Percentiles rank a stretch among this genome's conserved stretches.
These are phyloP conservation scores for Drosophila austrosaltans DNA, from an alignment of 2,888 invertebrate species.

Conservation along the genomic window DNA sequence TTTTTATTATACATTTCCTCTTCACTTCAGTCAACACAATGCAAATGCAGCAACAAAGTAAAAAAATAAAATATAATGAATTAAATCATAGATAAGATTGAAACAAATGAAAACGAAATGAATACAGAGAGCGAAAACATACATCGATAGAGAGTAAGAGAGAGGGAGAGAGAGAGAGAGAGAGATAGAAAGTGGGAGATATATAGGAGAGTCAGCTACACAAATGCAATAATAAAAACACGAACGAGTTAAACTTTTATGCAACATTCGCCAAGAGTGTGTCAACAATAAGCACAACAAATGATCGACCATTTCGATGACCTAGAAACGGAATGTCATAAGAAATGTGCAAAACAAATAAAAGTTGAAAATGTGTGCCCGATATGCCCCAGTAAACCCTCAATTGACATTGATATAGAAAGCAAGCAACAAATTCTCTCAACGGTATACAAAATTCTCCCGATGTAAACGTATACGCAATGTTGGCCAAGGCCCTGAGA, in stretches of 20 bases:
- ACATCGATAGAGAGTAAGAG: constrained; percentile 7
- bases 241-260: constrained; percentile 26
- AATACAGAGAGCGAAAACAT: constrained; percentile 19
- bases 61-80: constrained; percentile 29
- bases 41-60: constrained; percentile 28
- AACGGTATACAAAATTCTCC: neutral
- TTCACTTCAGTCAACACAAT: constrained; percentile 26
- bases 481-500: constrained; percentile 16
- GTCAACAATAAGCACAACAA: constrained; percentile 1
- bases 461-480: constrained; percentile 50
- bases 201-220: neutral
- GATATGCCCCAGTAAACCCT: constrained; percentile 15
- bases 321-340: constrained; percentile 6
- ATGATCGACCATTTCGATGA: constrained; percentile 1
- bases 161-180: constrained; percentile 12
- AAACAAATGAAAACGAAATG: constrained; percentile 26
- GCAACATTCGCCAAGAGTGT: constrained; percentile 9
- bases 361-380: neutral
- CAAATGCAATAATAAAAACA: constrained; percentile 27
- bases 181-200: constrained; percentile 5
- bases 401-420: constrained; percentile 63
- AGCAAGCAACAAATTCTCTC: constrained; percentile 35
- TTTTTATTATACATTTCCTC: constrained; percentile 14
- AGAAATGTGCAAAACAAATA: neutral
- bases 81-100: constrained; percentile 33